Conservation (phyloP, 2,113 vertebrate genomes). For the Varanus komodoensis region DNA sequence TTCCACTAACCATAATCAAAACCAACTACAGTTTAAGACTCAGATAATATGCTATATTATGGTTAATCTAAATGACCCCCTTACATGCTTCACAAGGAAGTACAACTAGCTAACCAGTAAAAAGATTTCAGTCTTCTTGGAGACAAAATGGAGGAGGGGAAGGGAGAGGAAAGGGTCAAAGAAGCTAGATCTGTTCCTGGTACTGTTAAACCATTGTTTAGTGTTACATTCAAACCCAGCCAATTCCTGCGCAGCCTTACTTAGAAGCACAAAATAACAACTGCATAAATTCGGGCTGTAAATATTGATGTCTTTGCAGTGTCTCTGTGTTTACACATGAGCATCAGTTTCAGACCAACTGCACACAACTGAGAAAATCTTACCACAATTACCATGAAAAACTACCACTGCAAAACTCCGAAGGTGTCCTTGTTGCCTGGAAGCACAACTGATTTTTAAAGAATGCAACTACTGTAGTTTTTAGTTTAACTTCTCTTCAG, state of each 20-base stretch:
- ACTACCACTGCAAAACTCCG: conserved; percentile 67
- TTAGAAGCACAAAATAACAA: background rate
- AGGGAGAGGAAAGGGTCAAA: background rate
- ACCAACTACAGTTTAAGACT: background rate
- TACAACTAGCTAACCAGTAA: background rate
- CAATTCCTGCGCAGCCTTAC: conserved; percentile 63
- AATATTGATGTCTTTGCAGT: background rate
- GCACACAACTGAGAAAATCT: conserved; percentile 66
- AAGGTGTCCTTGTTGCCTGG: conserved; percentile 68
- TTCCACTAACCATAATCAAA: background rate
- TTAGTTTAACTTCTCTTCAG: conserved; percentile 74
- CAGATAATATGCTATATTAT: background rate
- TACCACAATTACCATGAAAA: conserved; percentile 78
- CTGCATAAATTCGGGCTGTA: no score
- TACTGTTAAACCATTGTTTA: background rate
- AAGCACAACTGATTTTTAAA: conserved; percentile 75
- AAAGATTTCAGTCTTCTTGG: background rate
- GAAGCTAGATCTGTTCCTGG: background rate
- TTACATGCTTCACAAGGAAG: no score
- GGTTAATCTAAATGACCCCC: no score
- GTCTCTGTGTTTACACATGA: background rate
- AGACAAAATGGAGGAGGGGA: background rate
- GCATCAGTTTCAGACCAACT: conserved; percentile 77
- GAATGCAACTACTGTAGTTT: conserved; percentile 70
- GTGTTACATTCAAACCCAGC: background rate